These are phyloP conservation scores for Lypha dubia DNA, from an alignment of 2,888 invertebrate species.

Conservation along the genomic window DNA sequence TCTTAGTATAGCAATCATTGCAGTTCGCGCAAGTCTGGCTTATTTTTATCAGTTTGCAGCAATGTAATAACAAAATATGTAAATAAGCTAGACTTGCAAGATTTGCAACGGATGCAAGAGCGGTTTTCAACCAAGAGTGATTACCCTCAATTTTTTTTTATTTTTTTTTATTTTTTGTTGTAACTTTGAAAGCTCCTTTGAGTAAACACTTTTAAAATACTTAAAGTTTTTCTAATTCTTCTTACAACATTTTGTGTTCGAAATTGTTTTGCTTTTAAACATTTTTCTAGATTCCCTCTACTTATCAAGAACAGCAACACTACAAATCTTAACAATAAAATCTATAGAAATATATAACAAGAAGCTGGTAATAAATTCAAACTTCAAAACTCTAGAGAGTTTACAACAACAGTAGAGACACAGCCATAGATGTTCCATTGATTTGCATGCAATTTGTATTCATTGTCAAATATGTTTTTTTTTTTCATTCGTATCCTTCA, in stretches of 20 bases:
- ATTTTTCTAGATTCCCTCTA: background rate
- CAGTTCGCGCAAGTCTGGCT: too few relatives aligned
- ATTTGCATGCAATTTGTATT: slow-evolving; percentile 38
- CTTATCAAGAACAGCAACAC: background rate
- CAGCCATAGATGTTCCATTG: slow-evolving; percentile 24
- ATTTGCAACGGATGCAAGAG: too few relatives aligned
- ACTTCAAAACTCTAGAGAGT: background rate
- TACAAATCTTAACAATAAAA: too few relatives aligned
- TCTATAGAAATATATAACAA: background rate
- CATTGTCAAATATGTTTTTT: slow-evolving; percentile 1
- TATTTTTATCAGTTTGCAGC: too few relatives aligned
- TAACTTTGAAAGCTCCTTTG: background rate
- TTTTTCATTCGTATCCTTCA: slow-evolving; percentile 1
- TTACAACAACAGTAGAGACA: background rate
- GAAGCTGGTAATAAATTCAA: slow-evolving; percentile 14
- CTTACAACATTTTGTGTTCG: background rate
- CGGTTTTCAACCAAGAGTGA: too few relatives aligned
- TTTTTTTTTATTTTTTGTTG: too few relatives aligned
- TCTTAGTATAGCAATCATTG: too few relatives aligned
- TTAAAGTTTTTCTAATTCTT: background rate
- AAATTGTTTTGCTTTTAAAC: background rate
- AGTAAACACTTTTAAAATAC: background rate
- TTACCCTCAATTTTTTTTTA: too few relatives aligned
- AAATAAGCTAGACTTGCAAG: too few relatives aligned
- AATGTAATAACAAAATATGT: too few relatives aligned